Conservation (phyloP, 2,888 invertebrate genomes). For the Leptopilina myrica region DNA sequence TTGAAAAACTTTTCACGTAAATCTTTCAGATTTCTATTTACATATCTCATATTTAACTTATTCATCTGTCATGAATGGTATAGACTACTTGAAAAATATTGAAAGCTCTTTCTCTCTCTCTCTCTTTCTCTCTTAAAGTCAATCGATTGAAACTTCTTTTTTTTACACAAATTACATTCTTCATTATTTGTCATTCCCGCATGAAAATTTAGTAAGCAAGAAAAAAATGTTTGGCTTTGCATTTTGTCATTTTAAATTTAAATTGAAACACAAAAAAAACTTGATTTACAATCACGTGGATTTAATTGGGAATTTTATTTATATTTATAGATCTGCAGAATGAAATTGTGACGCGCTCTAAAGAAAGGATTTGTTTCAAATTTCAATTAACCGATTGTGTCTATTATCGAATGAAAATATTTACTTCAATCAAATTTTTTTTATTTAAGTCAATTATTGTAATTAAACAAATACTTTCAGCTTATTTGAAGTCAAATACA, state of each 20-base stretch:
- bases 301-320: not conserved
- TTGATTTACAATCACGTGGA: not conserved
- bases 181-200: conserved; percentile 8
- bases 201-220: conserved; percentile 18
- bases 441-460: too few relatives aligned
- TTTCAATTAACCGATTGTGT: too few relatives aligned
- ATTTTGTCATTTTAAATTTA: not conserved
- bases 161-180: conserved; percentile 11
- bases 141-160: not conserved
- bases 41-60: not conserved
- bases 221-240: conserved; percentile 19
- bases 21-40: conserved; percentile 3
- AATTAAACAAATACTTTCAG: too few relatives aligned
- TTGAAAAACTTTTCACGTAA: conserved; percentile 17
- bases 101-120: not conserved
- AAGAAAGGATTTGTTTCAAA: too few relatives aligned
- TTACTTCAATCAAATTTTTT: too few relatives aligned
- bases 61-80: not conserved
- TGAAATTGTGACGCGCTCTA: not conserved
- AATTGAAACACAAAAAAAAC: not conserved
- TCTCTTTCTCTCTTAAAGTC: not conserved
- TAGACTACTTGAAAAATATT: not conserved
- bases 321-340: not conserved
- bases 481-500: too few relatives aligned
- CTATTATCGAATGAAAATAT: too few relatives aligned